Evolutionary conservation across 2,113 vertebrate species (phyloP).

Genomic region (Paraplagusia blochii): DNA sequence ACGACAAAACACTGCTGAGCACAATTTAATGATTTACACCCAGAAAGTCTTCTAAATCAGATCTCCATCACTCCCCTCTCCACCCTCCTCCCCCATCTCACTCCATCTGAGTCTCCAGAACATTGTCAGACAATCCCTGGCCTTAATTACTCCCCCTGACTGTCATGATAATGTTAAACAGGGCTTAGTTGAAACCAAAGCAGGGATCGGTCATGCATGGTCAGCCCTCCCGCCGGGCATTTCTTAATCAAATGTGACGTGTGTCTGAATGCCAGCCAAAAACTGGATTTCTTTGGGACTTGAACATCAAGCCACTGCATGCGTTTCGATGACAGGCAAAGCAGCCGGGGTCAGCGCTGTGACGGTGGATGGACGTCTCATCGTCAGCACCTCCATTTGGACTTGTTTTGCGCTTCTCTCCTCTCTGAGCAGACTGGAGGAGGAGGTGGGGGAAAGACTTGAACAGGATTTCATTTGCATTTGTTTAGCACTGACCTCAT

Average conservation of each 20-base stretch:
- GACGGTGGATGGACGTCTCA: slow-evolving; percentile 48
- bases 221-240: slow-evolving; percentile 46
- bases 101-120: slow-evolving; percentile 58
- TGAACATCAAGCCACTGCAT: slow-evolving; percentile 44
- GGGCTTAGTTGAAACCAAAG: slow-evolving; percentile 64
- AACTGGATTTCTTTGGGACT: slow-evolving; percentile 35
- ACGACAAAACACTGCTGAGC: background rate
- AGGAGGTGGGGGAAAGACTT: too few relatives aligned
- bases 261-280: slow-evolving; percentile 58
- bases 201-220: slow-evolving; percentile 63
- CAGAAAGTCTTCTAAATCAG: slow-evolving; percentile 26
- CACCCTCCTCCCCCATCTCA: slow-evolving; percentile 39
- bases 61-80: slow-evolving; percentile 27
- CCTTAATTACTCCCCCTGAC: slow-evolving; percentile 63
- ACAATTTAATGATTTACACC: background rate
- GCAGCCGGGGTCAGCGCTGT: slow-evolving; percentile 21
- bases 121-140: slow-evolving; percentile 46
- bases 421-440: too few relatives aligned
- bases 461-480: slow-evolving; percentile 37
- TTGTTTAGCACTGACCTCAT: slow-evolving; percentile 40
- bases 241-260: slow-evolving; percentile 69
- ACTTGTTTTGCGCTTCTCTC: slow-evolving; percentile 35
- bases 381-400: slow-evolving; percentile 37
- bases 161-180: slow-evolving; percentile 72
- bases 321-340: slow-evolving; percentile 39